Percentiles rank a stretch among this genome's conserved stretches.
These are phyloP conservation scores for Picus viridis DNA, from an alignment of 2,797 vertebrate genomes.

Conservation along the genomic window DNA sequence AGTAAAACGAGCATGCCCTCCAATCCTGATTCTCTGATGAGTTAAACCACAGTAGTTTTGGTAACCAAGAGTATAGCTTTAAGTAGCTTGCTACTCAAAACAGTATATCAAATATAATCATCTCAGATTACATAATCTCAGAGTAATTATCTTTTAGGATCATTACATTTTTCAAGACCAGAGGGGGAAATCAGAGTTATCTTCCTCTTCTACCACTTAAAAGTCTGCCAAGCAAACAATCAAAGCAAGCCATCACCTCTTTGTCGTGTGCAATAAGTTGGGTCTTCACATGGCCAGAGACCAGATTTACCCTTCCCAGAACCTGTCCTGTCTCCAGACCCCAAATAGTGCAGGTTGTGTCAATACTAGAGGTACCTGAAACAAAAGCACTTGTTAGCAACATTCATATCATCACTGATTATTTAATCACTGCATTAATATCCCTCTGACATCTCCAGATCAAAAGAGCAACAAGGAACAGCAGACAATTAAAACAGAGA, in stretches of 20 bases:
- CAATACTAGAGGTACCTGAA: slow-evolving; percentile 96
- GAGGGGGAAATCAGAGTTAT: background rate
- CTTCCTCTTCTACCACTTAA: background rate
- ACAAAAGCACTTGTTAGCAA: background rate
- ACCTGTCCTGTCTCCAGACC: slow-evolving; percentile 97
- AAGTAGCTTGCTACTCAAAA: background rate
- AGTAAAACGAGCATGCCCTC: background rate
- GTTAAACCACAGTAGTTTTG: background rate
- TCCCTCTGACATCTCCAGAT: background rate
- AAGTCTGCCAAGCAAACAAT: background rate
- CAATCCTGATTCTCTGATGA: background rate
- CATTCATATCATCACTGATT: background rate
- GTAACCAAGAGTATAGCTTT: background rate
- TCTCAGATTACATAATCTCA: background rate
- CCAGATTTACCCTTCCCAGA: slow-evolving; percentile 94
- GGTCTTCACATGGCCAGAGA: slow-evolving; percentile 98
- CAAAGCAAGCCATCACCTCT: slow-evolving; percentile 82
- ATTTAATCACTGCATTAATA: background rate
- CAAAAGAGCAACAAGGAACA: background rate
- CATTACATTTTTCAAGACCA: background rate
- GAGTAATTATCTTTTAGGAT: background rate
- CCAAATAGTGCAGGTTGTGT: slow-evolving; percentile 99
- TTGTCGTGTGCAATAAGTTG: slow-evolving; percentile 98
- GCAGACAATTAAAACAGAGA: background rate
- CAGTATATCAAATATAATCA: background rate